Base-by-base conservation (phyloP, 2,888 invertebrate species). In the Neoaliturus tenellus region DNA sequence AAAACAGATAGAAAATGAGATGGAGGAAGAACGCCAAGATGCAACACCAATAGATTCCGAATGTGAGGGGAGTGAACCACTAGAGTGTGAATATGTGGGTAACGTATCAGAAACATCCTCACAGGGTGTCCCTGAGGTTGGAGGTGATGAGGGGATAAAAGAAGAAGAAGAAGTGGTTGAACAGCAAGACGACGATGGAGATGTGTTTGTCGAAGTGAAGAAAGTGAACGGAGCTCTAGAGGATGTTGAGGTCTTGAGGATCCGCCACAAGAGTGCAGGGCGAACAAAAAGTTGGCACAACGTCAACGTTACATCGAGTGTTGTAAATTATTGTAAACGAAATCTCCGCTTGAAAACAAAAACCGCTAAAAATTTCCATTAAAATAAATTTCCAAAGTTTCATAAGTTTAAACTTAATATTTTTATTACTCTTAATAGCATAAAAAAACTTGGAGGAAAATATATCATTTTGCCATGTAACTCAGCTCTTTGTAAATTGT, bases 271-370 rank as follows among this genome's bases (percentile, higher is more conserved):
- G 62, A 28, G 14, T 31, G 25, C 62, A 17, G 62, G 62, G 31
- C 28, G 4, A 1, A 28, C 62, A 3, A 14, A 62, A 31, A 62
- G 62, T 14, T 62, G 62, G 62, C 4, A 31, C 8, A 62, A 31
- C 31, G 31, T 62, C 62, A 62, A 62, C 14, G 12, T 62, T 14
- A 62, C 62, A 12, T 62, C 62, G 14, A 62, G 62, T 62, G 62
- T 62, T 5, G 5, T 28, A 6, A 58, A 58, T 25, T n/a, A 62
- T 17, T 44, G 12, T 14, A 62, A 31, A 62, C 28, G n/a, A n/a
- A n/a, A n/a, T n/a, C n/a, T n/a, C n/a, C n/a, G n/a, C n/a, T n/a
- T n/a, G n/a, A n/a, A n/a, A n/a, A n/a, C n/a, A n/a, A n/a, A n/a
- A n/a, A n/a, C n/a, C n/a, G n/a, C n/a, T n/a, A n/a, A n/a, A n/a